Percentiles rank a stretch among this genome's conserved stretches.
Conservation (phyloP, 2,797 vertebrate species). For the Eleutherodactylus coqui region DNA sequence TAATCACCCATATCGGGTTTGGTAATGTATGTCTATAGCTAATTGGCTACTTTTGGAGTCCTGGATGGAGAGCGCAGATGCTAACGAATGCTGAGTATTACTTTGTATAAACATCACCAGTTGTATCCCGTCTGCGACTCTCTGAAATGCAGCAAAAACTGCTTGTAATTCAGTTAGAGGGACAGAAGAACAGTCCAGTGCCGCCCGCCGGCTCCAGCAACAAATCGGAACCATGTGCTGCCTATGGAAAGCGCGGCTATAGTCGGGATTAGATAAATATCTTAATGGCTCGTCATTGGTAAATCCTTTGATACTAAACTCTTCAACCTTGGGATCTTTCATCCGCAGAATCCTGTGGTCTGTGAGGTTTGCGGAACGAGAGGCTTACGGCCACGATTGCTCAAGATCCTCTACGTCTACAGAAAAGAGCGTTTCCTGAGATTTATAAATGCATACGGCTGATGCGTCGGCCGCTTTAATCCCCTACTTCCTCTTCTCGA, state of each 20-base stretch:
- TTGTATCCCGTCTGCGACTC: no score
- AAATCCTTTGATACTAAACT: slow-evolving; percentile 45
- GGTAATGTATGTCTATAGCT: no score
- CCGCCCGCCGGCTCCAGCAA: slow-evolving; percentile 1
- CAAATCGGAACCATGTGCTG: slow-evolving; percentile 41
- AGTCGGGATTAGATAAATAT: slow-evolving; percentile 36
- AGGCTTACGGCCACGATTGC: slow-evolving; percentile 11
- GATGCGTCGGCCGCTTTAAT: background rate
- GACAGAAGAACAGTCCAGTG: background rate
- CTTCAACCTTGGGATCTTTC: slow-evolving; percentile 10
- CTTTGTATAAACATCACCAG: background rate
- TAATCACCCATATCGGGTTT: no score
- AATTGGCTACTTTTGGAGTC: no score
- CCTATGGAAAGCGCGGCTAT: background rate
- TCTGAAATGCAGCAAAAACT: no score
- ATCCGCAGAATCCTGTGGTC: slow-evolving; percentile 26
- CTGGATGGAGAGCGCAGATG: no score
- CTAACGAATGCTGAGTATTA: no score
- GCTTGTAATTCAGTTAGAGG: background rate
- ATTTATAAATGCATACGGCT: background rate
- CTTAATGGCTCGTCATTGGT: slow-evolving; percentile 31
- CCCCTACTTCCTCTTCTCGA: background rate
- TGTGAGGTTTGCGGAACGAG: slow-evolving; percentile 18
- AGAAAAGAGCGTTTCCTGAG: background rate
- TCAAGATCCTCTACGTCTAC: background rate